Base-by-base conservation (phyloP, 2,797 vertebrate genomes). In the Sebastes itinus region DNA sequence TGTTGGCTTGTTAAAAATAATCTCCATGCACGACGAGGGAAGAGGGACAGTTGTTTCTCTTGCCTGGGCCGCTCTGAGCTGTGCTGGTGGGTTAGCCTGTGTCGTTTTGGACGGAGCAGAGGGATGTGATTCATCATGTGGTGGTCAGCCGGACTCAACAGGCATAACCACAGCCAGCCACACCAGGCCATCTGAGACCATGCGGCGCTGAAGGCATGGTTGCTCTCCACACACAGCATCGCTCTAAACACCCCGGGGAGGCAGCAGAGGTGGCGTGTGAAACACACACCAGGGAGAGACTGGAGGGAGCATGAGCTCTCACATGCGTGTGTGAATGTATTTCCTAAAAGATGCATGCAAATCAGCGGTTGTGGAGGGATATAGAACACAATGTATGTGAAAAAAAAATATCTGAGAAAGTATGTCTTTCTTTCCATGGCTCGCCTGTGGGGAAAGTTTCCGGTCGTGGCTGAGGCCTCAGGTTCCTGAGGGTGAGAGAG, bases 81-180 rank as follows among this genome's bases (percentile, higher is more conserved):
- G 88, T 78, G 82, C 78, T 69, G 81, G 78, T 78, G 87, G 76
- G 81, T 88, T 58, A 55, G 80, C 30, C 67, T 78, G 66, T 80
- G 82, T 81, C 20, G 6, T 86, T 91, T 86, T 91, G 89, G 93
- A 93, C 63, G 3, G 72, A 90, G 88, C 61, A 14, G 46, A 49
- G 83, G 87, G 89, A 93, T 93, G 93, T 95, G 93, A 95, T 95
- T 95, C 91, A 95, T 95, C 94, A 94, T 94, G 83, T 84, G 89
- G 95, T 84, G 95, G 95, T 95, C 92, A 94, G 94, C 77, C 86
- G 62, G 89, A 92, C 94, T 95, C 93, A 95, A 93, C 93, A 94
- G 93, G 91, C 91, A 77, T 92, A 93, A 95, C 94, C 95, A 91
- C 94, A 95, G 92, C 87, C 91, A 91, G 94, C 95, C 95, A 92